Base-by-base conservation (phyloP, 92 coral and sea anemone species). In the Parazoanthus swiftii region DNA sequence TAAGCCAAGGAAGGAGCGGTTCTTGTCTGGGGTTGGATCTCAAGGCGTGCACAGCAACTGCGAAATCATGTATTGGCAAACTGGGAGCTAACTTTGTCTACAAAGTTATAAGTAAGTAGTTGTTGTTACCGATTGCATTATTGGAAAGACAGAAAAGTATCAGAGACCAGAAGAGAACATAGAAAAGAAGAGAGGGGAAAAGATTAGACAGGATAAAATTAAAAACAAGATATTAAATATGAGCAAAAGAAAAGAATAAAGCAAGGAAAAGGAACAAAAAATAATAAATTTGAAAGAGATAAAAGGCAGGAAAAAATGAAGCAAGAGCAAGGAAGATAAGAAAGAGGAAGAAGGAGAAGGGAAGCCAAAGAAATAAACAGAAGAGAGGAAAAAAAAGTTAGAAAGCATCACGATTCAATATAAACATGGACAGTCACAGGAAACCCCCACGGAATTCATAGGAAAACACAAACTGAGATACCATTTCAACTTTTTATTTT, bases 101-200 rank as follows among this genome's bases (percentile, higher is more conserved):
- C 43, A 84, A 73, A 84, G 87, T 44, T 25, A 70, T 14, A 70
- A 84, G 87, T 84, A 84, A 46, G 87, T 80, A 80, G 16, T 20
- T 8, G 39, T 26, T 79, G 15, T 16, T 75, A 20, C 79, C 20
- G 23, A 18, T 35, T 35, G 46, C 21, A 35, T 13, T 37, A 5
- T 15, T 37, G 70, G 25, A 63, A 3, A 63, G 3, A 5, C 25
- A 63, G 70, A 63, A 63, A 58, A 63, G 70, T 8, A 63, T 0
- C 70, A 63, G 70, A 63, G 1, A 33, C 18, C 46, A 33, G 25
- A 54, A 51, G 39, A 6, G 36, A 43, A 78, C 33, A 43, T 10
- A 46, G 5, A 72, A 73, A 16, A 73, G 7, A 73, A 73, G 43
- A 73, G 21, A 33, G 18, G 3, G 23, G 42, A 33, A 21, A 73